A percentile compares a stretch with the other conserved stretches of the same genome.
phyloP scores from a whole-genome alignment of 2,888 invertebrate species.

The Gortyna flavago region DNA sequence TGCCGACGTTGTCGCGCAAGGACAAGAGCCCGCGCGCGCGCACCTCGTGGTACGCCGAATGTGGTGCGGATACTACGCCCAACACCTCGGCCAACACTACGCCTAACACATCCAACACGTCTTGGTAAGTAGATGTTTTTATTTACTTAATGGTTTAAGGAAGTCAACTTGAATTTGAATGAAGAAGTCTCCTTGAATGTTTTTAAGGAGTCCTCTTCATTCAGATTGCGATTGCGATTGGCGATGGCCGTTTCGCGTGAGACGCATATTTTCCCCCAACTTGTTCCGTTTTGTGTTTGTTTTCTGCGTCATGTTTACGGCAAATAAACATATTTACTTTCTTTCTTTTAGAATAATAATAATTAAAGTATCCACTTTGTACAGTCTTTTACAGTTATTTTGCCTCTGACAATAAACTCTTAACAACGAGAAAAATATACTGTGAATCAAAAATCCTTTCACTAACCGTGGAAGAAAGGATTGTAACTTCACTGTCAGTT shows the following conservation, averaged over 20 bases:
- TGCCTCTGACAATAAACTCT: background rate
- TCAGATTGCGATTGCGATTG: too few relatives aligned
- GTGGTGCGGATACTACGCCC: constrained; percentile 85
- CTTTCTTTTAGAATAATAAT: background rate
- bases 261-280: too few relatives aligned
- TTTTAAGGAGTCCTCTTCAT: background rate
- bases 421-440: background rate
- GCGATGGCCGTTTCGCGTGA: too few relatives aligned
- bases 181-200: background rate
- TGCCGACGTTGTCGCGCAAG: constrained; percentile 86
- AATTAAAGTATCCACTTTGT: background rate
- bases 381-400: background rate
- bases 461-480: background rate
- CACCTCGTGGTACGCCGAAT: constrained; percentile 93
- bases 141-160: background rate
- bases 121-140: constrained; percentile 79
- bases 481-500: background rate
- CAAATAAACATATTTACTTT: too few relatives aligned
- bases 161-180: background rate
- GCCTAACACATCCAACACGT: constrained; percentile 80
- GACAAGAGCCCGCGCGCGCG: constrained; percentile 86
- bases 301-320: too few relatives aligned
- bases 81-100: constrained; percentile 78
- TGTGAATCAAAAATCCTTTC: background rate
- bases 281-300: too few relatives aligned